Percentiles rank a stretch among this genome's conserved stretches.
Conservation (phyloP, 1,140 invertebrate genomes). For the Lordiphosa clarofinis region DNA sequence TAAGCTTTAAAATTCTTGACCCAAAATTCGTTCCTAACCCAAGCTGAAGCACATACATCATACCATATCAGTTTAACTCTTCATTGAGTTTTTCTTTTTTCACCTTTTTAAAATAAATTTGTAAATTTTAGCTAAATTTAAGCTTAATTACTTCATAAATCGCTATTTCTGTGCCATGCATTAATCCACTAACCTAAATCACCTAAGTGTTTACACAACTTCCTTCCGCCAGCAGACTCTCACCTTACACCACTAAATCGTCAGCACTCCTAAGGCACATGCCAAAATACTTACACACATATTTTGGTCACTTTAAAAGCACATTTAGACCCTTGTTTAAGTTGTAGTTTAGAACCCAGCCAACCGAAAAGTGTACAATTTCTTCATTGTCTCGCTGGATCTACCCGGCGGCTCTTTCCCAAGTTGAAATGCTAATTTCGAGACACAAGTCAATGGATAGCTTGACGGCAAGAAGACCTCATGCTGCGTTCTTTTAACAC, state of each 20-base stretch:
- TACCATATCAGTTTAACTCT: no score
- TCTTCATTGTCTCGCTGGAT: slow-evolving; percentile 27
- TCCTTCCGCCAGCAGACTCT: slow-evolving; percentile 2
- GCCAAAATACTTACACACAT: slow-evolving; percentile 12
- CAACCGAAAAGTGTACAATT: slow-evolving; percentile 59
- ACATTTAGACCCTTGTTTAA: slow-evolving; percentile 50
- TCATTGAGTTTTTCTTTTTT: no score
- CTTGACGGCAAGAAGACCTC: slow-evolving; percentile 9
- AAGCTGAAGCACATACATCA: no score
- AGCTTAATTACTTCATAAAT: no score
- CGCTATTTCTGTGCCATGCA: no score
- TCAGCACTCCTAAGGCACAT: slow-evolving; percentile 32
- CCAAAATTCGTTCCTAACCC: no score
- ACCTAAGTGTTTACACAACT: no score
- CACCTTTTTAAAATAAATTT: no score
- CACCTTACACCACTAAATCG: slow-evolving; percentile 25
- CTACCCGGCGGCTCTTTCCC: slow-evolving; percentile 17
- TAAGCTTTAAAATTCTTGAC: no score
- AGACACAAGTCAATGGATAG: slow-evolving; percentile 42
- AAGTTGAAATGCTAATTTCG: slow-evolving; percentile 55
- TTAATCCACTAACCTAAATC: no score
- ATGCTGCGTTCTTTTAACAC: slow-evolving; percentile 19
- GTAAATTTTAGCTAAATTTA: no score
- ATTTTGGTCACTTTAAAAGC: slow-evolving; percentile 69
- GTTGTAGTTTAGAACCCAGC: slow-evolving; percentile 26